phyloP scores from a whole-genome alignment of 1,140 invertebrate species.

The Apis dorsata region DNA sequence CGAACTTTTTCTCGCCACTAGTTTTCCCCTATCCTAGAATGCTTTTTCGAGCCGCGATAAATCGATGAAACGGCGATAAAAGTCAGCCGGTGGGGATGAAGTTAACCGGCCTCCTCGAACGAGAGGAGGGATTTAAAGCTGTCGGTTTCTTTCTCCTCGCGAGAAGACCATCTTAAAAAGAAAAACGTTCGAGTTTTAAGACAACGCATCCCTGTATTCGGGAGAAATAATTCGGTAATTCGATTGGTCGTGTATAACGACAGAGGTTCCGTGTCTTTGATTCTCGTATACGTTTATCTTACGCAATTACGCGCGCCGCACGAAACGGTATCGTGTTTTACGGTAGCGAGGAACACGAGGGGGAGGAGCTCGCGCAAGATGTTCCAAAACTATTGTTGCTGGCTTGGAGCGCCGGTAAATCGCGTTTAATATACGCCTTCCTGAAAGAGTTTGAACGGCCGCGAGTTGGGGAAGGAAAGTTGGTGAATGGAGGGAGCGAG shows the following conservation, averaged over 20 bases:
- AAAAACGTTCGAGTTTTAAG: neutral
- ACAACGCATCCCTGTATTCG: too few relatives aligned
- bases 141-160: conserved; percentile 42
- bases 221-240: too few relatives aligned
- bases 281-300: conserved; percentile 18
- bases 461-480: neutral
- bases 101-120: conserved; percentile 50
- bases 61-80: conserved; percentile 54
- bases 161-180: neutral
- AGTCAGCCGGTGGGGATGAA: conserved; percentile 29
- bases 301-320: conserved; percentile 21
- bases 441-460: conserved; percentile 2
- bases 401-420: neutral
- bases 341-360: neutral
- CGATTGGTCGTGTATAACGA: neutral
- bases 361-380: neutral
- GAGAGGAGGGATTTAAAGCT: conserved; percentile 48
- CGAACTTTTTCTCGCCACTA: too few relatives aligned
- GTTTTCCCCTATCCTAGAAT: too few relatives aligned
- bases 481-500: too few relatives aligned
- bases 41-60: conserved; percentile 34
- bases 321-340: conserved; percentile 2
- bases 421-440: conserved; percentile 6
- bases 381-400: conserved; percentile 6
- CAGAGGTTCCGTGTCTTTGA: conserved; percentile 16